A percentile compares a stretch with the other conserved stretches of the same genome.
phyloP scores from a whole-genome alignment of 2,113 vertebrate species.

The Brienomyrus longianalis region DNA sequence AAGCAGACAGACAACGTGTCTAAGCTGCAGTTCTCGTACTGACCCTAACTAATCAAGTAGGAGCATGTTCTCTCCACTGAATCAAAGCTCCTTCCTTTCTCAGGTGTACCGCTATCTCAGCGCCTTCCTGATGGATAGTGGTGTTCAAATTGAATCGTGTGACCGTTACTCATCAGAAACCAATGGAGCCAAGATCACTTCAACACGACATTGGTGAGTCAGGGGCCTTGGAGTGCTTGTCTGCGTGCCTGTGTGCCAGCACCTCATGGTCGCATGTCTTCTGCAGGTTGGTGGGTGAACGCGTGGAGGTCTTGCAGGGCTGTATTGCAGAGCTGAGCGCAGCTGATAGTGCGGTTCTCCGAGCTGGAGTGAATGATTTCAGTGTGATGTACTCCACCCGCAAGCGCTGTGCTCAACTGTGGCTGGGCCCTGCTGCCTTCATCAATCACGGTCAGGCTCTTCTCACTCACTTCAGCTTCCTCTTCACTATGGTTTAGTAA shows the following conservation, averaged over 20 bases:
- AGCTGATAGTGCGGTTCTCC: conserved; percentile 68
- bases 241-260: not conserved
- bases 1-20: not conserved
- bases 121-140: conserved; percentile 80
- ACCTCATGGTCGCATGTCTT: not conserved
- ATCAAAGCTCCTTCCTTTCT: not conserved
- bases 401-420: conserved; percentile 81
- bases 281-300: conserved; percentile 71
- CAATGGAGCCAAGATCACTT: conserved; percentile 83
- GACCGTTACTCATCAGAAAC: conserved; percentile 83
- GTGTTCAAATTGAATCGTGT: conserved; percentile 76
- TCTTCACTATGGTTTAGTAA: not conserved
- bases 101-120: conserved; percentile 82
- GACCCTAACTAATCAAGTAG: not conserved
- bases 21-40: not conserved
- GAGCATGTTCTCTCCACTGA: not conserved
- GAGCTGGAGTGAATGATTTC: conserved; percentile 82
- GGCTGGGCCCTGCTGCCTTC: conserved; percentile 85
- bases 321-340: conserved; percentile 81
- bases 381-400: conserved; percentile 91
- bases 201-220: conserved; percentile 75
- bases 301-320: conserved; percentile 76
- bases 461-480: not conserved
- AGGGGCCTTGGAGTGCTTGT: not conserved
- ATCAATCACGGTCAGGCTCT: conserved; percentile 80